Evolutionary conservation across 2,113 vertebrate species (phyloP).

Genomic region (Pelodiscus sinensis): DNA sequence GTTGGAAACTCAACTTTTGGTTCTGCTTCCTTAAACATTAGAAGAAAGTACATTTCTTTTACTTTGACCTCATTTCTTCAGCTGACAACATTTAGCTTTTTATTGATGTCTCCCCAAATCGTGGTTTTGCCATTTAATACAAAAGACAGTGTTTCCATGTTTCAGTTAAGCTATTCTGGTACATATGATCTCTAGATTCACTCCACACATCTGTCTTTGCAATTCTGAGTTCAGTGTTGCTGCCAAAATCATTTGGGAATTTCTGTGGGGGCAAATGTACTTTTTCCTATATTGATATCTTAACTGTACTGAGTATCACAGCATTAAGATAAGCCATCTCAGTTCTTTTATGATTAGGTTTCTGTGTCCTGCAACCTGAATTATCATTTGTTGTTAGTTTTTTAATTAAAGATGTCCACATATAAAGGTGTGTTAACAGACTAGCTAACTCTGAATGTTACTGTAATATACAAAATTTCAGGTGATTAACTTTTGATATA

Average conservation of each 20-base stretch:
- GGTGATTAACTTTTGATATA: conserved; percentile 2
- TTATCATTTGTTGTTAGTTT: background rate
- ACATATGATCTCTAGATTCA: conserved; percentile 48
- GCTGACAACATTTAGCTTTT: conserved; percentile 54
- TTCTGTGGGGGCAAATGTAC: conserved; percentile 53
- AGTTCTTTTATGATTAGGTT: conserved; percentile 23
- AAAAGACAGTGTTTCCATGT: background rate
- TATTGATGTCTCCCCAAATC: conserved; percentile 44
- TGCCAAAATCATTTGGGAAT: conserved; percentile 66
- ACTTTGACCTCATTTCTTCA: conserved; percentile 66
- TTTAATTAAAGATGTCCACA: background rate
- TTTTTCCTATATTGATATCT: conserved; percentile 59
- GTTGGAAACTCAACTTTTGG: conserved; percentile 62
- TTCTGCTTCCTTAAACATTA: conserved; percentile 63
- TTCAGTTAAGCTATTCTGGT: conserved; percentile 59
- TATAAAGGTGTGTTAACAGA: background rate
- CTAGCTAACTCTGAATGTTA: background rate
- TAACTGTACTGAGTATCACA: conserved; percentile 54
- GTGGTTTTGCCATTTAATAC: conserved; percentile 48
- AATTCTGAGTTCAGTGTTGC: conserved; percentile 29
- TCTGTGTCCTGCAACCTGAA: conserved; percentile 1
- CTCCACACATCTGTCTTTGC: conserved; percentile 13
- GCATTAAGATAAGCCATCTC: background rate
- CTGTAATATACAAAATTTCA: conserved; percentile 15
- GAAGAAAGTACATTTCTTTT: conserved; percentile 59